Evolutionary conservation across 2,797 vertebrate species (phyloP), one percentile per base, ranked within the genome.

Genomic region (Lerista edwardsae): DNA sequence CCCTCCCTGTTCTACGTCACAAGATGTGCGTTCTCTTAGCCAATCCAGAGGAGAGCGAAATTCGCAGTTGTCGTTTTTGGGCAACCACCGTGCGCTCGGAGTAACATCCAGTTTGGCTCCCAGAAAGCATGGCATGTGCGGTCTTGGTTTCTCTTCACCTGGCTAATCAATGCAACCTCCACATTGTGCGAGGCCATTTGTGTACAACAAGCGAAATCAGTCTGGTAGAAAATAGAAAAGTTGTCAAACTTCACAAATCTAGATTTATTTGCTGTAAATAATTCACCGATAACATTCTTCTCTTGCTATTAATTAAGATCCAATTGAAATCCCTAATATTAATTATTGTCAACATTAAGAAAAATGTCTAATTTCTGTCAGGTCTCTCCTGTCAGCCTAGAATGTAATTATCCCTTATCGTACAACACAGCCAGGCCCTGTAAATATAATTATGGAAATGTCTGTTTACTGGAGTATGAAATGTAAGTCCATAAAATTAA

Each of bases 351-450:
- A 93, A 94, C 95, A 90, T 47, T 89, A 41, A 44, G 84, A 82
- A 93, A 94, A 89, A 74, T 87, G 87, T 80, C 89, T 88, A 69
- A 86, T 92, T 90, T 91, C 44, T 88, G 88, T 79, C 91, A 88
- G 84, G 87, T 89, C 92, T 91, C 86, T 87, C 86, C 93, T 91
- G 91, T 85, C 88, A 90, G 91, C 91, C 94, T 91, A 90, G 89
- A 94, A 94, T 88, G 87, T 92, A 95, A 96, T 96, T 96, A 95
- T 92, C 86, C 93, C 93, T 96, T 96, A 97, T 97, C 96, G 95
- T 91, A 90, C 92, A 39, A 92, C 75, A 91, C 95, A 96, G 93
- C 89, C 92, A 86, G 92, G 68, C 84, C 91, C 82, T 92, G 94
- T 93, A 96, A 96, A 97, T 91, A 96, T 93, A 96, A 96, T 95